A percentile compares a stretch with the other conserved stretches of the same genome.
phyloP scores from a whole-genome alignment of 2,888 invertebrate genomes.

The Sinelater perroti region DNA sequence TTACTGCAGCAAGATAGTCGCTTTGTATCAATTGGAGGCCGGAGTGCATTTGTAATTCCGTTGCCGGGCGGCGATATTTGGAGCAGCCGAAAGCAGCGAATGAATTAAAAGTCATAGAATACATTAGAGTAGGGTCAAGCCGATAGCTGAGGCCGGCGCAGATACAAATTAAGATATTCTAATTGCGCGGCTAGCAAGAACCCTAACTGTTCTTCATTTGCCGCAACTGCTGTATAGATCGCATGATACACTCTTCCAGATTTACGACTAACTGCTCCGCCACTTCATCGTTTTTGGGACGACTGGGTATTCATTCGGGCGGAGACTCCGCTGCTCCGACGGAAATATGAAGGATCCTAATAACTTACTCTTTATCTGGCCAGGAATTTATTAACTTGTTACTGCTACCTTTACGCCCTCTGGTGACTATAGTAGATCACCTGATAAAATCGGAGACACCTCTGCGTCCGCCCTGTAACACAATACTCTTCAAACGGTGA shows the following conservation, averaged over 20 bases:
- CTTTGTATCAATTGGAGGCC: slow-evolving; percentile 13
- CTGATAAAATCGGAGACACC: too few species aligned
- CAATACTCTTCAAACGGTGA: too few species aligned
- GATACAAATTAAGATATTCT: slow-evolving; percentile 80
- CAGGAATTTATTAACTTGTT: not conserved
- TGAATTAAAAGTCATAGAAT: slow-evolving; percentile 58
- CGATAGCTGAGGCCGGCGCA: slow-evolving; percentile 62
- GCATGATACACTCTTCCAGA: slow-evolving; percentile 46
- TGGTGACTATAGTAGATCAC: too few species aligned
- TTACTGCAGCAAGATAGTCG: slow-evolving; percentile 11
- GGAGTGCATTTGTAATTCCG: slow-evolving; percentile 9
- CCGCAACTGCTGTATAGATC: slow-evolving; percentile 44
- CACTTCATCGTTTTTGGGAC: slow-evolving; percentile 28
- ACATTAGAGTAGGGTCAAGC: slow-evolving; percentile 60
- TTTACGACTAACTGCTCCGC: slow-evolving; percentile 37
- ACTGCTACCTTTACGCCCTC: too few species aligned
- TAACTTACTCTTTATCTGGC: not conserved
- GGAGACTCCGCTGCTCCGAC: too few species aligned
- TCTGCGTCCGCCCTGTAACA: too few species aligned
- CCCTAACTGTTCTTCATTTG: slow-evolving; percentile 49
- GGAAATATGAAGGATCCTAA: not conserved
- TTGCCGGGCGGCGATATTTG: slow-evolving; percentile 20
- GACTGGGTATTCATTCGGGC: slow-evolving; percentile 21
- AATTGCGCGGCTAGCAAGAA: slow-evolving; percentile 62
- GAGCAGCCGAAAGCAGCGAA: slow-evolving; percentile 43